phyloP scores from a whole-genome alignment of 2,113 vertebrate species.

The Limnothrissa miodon region DNA sequence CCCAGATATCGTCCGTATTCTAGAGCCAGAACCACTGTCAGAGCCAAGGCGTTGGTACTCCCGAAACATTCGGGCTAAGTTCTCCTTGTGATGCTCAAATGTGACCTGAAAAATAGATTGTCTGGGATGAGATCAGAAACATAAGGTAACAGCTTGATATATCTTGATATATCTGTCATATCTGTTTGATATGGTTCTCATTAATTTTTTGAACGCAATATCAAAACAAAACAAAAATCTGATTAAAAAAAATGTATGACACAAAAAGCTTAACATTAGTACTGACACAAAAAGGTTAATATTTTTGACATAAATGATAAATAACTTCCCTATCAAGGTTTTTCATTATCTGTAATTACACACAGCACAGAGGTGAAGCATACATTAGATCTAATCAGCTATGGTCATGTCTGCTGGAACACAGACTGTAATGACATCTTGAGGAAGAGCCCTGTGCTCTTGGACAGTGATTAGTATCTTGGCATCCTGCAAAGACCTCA shows the following conservation, averaged over 20 bases:
- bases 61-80: conserved; percentile 80
- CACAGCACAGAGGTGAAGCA: not conserved
- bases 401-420: not conserved
- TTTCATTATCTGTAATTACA: not conserved
- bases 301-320: no score
- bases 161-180: not conserved
- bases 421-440: conserved; percentile 23
- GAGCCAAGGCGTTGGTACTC: conserved; percentile 81
- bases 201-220: no score
- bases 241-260: no score
- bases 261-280: not conserved
- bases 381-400: not conserved
- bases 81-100: conserved; percentile 95
- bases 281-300: not conserved
- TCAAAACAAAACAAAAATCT: no score
- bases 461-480: conserved; percentile 68
- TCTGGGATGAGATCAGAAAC: not conserved
- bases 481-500: conserved; percentile 57
- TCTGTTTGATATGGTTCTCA: not conserved
- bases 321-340: not conserved
- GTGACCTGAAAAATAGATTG: conserved; percentile 77
- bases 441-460: conserved; percentile 69
- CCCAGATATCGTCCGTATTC: conserved; percentile 74
- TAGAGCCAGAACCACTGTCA: conserved; percentile 55
- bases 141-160: not conserved